These are phyloP conservation scores for Halichoeres trimaculatus DNA, from an alignment of 2,113 vertebrate genomes.

Conservation along the genomic window DNA sequence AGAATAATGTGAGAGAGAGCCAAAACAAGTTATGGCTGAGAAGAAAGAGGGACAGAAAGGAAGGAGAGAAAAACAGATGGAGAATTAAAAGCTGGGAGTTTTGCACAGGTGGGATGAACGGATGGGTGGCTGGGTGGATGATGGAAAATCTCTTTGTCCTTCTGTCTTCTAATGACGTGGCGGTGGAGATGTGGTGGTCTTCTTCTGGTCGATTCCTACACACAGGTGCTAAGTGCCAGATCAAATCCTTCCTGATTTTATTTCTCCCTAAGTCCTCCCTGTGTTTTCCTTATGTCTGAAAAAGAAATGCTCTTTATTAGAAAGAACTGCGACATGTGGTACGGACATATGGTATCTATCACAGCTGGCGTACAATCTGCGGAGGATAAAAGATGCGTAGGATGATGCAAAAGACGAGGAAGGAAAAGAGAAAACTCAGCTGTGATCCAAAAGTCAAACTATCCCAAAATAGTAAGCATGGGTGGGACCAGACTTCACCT, in stretches of 20 bases:
- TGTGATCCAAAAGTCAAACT: constrained; percentile 11
- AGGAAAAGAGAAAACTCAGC: constrained; percentile 13
- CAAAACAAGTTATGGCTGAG: constrained; percentile 62
- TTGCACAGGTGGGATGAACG: constrained; percentile 80
- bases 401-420: constrained; percentile 39
- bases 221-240: constrained; percentile 72
- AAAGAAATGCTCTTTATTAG: constrained; percentile 69
- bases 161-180: constrained; percentile 74
- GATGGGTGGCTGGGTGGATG: constrained; percentile 59
- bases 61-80: constrained; percentile 79
- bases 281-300: constrained; percentile 73
- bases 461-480: constrained; percentile 44
- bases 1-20: constrained; percentile 48
- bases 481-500: constrained; percentile 32
- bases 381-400: constrained; percentile 45
- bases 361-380: constrained; percentile 42
- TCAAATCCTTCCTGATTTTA: constrained; percentile 72
- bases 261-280: constrained; percentile 65
- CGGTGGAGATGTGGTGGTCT: constrained; percentile 63
- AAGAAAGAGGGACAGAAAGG: constrained; percentile 51
- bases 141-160: constrained; percentile 77
- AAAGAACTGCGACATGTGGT: constrained; percentile 69
- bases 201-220: constrained; percentile 67
- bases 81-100: constrained; percentile 66
- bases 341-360: constrained; percentile 80